A percentile compares a stretch with the other conserved stretches of the same genome.
Conservation (phyloP, 2,797 vertebrate genomes). For the Enteromius anoplus region DNA sequence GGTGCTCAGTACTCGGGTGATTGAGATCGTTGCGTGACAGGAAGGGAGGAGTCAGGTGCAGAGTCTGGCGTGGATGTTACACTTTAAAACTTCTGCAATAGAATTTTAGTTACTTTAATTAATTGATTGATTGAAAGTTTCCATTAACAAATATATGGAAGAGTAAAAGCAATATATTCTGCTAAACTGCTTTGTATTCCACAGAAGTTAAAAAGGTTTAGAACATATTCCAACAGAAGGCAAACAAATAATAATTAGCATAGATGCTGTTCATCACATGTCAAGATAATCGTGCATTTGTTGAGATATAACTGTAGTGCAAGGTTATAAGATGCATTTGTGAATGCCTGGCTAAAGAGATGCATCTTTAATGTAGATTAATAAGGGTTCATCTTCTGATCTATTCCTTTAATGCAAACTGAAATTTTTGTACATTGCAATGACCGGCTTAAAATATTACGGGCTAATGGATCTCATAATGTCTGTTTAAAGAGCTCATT, state of each 20-base stretch:
- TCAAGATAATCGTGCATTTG: not conserved
- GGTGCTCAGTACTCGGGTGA: too few species aligned
- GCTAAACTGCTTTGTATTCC: not conserved
- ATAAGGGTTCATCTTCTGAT: not conserved
- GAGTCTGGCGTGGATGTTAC: too few species aligned
- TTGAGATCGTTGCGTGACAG: too few species aligned
- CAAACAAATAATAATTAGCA: not conserved
- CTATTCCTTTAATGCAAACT: not conserved
- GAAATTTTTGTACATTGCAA: not conserved
- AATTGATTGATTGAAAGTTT: not conserved
- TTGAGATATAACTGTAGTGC: not conserved
- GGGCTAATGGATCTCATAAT: not conserved
- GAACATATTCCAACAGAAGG: not conserved
- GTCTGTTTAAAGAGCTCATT: not conserved
- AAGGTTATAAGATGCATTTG: not conserved
- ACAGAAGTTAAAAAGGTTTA: not conserved
- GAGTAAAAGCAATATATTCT: not conserved
- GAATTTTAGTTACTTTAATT: not conserved
- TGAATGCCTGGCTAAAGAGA: not conserved
- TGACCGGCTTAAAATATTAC: not conserved
- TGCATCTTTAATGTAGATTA: not conserved
- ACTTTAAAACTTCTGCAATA: not conserved
- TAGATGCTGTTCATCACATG: not conserved
- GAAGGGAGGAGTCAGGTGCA: too few species aligned
- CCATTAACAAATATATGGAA: not conserved